Percentiles rank a stretch among this genome's conserved stretches.
phyloP scores from a whole-genome alignment of 2,113 vertebrate species.

The Ameiurus melas region DNA sequence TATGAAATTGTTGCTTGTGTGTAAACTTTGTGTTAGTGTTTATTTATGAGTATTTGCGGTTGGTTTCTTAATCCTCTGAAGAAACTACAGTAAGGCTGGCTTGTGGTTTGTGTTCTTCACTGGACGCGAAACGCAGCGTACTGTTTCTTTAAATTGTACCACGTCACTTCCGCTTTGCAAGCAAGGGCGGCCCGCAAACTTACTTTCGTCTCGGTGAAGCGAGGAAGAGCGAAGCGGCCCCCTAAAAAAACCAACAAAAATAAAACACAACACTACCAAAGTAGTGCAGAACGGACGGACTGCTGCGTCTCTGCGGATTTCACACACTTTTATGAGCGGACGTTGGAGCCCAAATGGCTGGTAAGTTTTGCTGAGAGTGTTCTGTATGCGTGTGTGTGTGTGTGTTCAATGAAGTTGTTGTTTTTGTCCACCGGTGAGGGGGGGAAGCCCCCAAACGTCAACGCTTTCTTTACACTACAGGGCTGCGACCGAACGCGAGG shows the following conservation, averaged over 20 bases:
- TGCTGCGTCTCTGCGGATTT: not conserved
- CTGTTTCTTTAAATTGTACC: not conserved
- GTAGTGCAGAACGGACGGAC: no score
- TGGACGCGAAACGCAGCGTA: not conserved
- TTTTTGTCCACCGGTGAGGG: constrained; percentile 10
- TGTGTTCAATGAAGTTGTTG: not conserved
- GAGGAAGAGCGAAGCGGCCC: not conserved
- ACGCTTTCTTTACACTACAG: not conserved
- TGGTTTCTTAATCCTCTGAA: not conserved
- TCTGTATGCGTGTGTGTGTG: not conserved
- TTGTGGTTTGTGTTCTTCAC: not conserved
- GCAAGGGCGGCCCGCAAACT: not conserved
- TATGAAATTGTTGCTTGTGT: no score
- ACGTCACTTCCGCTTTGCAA: constrained; percentile 16
- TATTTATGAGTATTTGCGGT: not conserved
- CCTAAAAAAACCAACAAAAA: no score
- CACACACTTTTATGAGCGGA: not conserved
- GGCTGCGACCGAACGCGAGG: not conserved
- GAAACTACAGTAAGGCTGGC: not conserved
- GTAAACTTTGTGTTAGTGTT: not conserved
- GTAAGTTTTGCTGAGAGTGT: not conserved
- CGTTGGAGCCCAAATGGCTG: constrained; percentile 16
- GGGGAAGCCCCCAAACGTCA: constrained; percentile 6
- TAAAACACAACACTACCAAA: not conserved
- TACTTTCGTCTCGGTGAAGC: constrained; percentile 23